Evolutionary conservation across 1,140 invertebrate species (phyloP).

Genomic region (Thereuonema tuberculata): DNA sequence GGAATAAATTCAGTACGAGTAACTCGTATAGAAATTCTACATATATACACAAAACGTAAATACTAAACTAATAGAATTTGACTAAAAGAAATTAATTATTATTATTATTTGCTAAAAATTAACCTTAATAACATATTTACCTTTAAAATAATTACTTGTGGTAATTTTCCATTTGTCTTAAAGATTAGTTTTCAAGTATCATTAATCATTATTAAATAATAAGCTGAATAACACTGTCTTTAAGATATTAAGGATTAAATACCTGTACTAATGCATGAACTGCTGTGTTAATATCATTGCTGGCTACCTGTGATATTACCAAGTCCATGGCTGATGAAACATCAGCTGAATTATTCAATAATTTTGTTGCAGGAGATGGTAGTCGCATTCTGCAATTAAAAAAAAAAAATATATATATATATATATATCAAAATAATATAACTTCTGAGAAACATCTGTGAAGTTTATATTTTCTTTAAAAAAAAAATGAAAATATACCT

Average conservation of each 20-base stretch:
- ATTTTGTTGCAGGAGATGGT: constrained; percentile 28
- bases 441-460: background rate
- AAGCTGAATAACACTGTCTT: no score
- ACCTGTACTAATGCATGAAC: constrained; percentile 53
- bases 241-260: no score
- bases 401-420: background rate
- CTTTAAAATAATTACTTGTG: no score
- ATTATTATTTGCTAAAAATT: no score
- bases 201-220: no score
- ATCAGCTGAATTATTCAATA: constrained; percentile 24
- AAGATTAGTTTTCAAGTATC: no score
- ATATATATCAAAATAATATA: background rate
- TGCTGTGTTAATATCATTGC: constrained; percentile 43
- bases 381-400: constrained; percentile 21
- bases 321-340: constrained; percentile 32
- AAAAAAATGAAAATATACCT: constrained; percentile 17
- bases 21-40: no score
- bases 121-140: no score
- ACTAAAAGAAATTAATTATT: no score
- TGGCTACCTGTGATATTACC: constrained; percentile 50
- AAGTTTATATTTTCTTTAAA: background rate
- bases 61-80: no score
- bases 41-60: no score
- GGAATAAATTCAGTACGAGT: constrained; percentile 4
- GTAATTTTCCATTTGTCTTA: no score